Conservation (phyloP, 2,113 vertebrate genomes). For the Candoia aspera region DNA sequence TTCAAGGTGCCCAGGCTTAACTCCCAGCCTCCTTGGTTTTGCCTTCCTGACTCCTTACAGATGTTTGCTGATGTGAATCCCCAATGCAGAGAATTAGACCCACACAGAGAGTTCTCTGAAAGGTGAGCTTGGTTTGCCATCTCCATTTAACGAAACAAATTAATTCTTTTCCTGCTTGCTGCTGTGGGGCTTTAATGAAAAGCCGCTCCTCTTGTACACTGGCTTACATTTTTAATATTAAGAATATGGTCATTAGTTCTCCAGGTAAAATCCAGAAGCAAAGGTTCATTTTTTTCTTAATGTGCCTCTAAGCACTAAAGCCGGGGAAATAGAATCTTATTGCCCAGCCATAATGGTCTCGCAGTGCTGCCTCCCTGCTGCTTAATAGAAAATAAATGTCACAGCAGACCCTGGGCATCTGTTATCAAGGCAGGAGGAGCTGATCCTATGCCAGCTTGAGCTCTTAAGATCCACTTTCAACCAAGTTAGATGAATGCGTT, state of each 20-base stretch:
- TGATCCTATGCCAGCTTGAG: constrained; percentile 25
- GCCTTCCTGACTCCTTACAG: not conserved
- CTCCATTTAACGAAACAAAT: not conserved
- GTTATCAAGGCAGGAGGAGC: constrained; percentile 22
- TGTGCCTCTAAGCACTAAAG: not conserved
- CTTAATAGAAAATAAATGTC: constrained; percentile 37
- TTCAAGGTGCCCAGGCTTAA: not conserved
- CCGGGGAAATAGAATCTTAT: not conserved
- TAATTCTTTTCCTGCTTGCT: constrained; percentile 1
- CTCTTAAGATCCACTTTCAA: constrained; percentile 37
- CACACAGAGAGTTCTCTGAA: not conserved
- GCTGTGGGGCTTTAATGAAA: not conserved
- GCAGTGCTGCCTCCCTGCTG: not conserved
- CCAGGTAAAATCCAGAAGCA: not conserved
- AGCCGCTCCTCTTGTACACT: not conserved
- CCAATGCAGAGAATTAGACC: not conserved
- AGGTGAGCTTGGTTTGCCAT: not conserved
- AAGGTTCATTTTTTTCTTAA: not conserved
- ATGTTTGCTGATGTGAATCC: not conserved
- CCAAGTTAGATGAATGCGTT: constrained; percentile 27
- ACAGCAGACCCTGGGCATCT: not conserved
- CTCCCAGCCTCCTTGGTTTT: not conserved
- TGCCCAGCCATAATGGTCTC: not conserved
- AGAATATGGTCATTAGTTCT: constrained; percentile 15
- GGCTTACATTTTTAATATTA: constrained; percentile 1